Evolutionary conservation across 2,888 invertebrate species (phyloP).

Genomic region (Microctonus brassicae): DNA sequence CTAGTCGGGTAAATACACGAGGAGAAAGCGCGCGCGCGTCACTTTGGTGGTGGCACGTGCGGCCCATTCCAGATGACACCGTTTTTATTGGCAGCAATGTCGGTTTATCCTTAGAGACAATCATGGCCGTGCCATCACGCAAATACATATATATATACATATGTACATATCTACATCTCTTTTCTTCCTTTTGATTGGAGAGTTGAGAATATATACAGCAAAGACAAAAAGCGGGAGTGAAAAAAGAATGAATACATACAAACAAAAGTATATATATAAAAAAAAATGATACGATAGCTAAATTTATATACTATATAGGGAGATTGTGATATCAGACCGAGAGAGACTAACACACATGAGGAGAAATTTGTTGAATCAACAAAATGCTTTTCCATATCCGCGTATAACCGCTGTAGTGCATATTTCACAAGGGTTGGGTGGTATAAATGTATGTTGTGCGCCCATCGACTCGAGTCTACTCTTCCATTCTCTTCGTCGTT

Average conservation of each 20-base stretch:
- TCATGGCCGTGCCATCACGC: constrained; percentile 47
- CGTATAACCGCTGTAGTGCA: constrained; percentile 35
- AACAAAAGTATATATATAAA: background rate
- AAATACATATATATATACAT: no score
- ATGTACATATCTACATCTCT: no score
- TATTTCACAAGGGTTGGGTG: constrained; percentile 30
- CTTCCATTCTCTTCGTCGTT: constrained; percentile 33
- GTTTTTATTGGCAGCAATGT: constrained; percentile 62
- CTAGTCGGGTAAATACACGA: background rate
- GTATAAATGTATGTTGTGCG: constrained; percentile 29
- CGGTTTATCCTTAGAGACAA: constrained; percentile 55
- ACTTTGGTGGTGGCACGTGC: constrained; percentile 54
- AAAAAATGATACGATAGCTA: no score
- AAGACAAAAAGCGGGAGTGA: background rate
- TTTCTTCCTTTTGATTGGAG: constrained; percentile 37
- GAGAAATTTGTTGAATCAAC: constrained; percentile 46
- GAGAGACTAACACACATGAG: constrained; percentile 13
- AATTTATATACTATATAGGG: no score
- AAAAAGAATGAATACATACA: background rate
- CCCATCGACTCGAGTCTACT: constrained; percentile 1
- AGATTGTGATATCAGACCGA: constrained; percentile 26
- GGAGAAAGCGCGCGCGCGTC: constrained; percentile 37
- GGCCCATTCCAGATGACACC: constrained; percentile 58
- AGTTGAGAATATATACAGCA: background rate
- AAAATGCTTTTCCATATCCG: constrained; percentile 45